These are phyloP conservation scores for Lophochroa leadbeateri DNA, from an alignment of 2,113 vertebrate genomes.

Conservation along the genomic window DNA sequence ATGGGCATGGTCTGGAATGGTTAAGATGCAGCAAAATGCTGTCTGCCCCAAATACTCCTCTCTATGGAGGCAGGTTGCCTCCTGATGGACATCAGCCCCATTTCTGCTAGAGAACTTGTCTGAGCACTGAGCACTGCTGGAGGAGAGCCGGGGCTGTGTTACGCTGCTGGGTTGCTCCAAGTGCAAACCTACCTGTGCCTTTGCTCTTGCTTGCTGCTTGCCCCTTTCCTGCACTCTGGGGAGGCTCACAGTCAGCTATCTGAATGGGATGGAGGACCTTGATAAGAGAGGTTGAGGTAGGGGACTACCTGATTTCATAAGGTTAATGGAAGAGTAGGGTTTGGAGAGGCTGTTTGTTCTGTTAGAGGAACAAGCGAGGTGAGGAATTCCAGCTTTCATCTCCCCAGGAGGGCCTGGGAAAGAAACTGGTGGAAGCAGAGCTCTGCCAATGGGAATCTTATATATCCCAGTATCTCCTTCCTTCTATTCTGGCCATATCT, in stretches of 20 bases:
- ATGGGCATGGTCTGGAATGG: background rate
- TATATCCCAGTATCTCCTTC: background rate
- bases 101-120: background rate
- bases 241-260: background rate
- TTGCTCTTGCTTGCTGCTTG: background rate
- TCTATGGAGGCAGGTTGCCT: background rate
- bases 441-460: background rate
- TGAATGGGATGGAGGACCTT: background rate
- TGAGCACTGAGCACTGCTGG: background rate
- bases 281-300: background rate
- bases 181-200: background rate
- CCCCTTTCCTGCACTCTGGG: background rate
- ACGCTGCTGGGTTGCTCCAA: background rate
- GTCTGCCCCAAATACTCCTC: background rate
- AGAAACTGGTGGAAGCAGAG: background rate
- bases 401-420: background rate
- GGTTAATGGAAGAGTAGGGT: background rate
- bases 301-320: background rate
- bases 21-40: background rate
- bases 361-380: background rate
- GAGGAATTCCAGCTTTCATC: background rate
- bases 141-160: background rate
- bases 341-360: background rate
- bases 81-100: accelerated
- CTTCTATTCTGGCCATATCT: background rate